Evolutionary conservation across 2,888 invertebrate species (phyloP).

Genomic region (Steinernema carpocapsae): DNA sequence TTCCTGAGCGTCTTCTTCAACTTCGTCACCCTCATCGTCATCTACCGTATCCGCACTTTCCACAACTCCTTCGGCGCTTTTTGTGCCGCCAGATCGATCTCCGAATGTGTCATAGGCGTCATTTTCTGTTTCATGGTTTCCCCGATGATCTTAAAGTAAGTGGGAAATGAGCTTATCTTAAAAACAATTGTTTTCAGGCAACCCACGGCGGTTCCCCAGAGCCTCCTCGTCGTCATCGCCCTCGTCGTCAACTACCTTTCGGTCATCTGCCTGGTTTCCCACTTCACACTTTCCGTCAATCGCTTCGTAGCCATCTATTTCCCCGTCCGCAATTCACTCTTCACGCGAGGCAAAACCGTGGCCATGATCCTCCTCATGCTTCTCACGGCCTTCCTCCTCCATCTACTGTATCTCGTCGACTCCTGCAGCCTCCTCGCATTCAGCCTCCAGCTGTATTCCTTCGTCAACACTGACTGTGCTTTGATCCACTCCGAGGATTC

Average conservation of each 20-base stretch:
- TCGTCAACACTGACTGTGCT: not conserved
- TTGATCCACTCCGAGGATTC: not conserved
- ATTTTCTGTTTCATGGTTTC: not conserved
- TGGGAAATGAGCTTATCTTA: too few species aligned
- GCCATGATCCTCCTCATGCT: not conserved
- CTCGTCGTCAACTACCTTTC: not conserved
- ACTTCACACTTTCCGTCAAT: not conserved
- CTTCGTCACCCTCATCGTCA: not conserved
- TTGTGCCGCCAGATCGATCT: not conserved
- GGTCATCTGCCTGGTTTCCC: not conserved
- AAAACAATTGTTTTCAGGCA: too few species aligned
- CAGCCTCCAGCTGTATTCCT: not conserved
- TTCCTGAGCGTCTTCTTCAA: not conserved
- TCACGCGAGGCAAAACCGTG: not conserved
- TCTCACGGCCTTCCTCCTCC: not conserved
- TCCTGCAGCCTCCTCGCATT: not conserved
- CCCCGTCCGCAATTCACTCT: not conserved
- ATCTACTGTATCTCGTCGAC: conserved; percentile 9
- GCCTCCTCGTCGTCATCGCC: not conserved
- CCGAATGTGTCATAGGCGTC: not conserved
- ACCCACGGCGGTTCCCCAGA: not conserved
- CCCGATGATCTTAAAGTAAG: not conserved
- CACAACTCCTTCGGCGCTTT: conserved; percentile 7
- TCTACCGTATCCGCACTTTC: not conserved
- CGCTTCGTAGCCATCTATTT: conserved; percentile 13